Evolutionary conservation across 2,888 invertebrate species (phyloP).

Genomic region (Dimorphilus gyrociliatus): DNA sequence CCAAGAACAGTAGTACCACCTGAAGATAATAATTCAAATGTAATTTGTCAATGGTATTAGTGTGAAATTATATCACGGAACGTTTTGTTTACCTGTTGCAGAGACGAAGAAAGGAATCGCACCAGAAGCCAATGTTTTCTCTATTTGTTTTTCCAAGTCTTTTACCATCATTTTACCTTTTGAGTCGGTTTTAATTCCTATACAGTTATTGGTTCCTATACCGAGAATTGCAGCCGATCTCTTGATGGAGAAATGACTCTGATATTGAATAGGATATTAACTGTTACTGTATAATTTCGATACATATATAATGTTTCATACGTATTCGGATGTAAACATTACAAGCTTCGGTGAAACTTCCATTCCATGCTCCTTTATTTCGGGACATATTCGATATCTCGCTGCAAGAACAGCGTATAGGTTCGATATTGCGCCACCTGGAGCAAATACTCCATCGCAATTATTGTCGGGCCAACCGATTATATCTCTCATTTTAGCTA

Average conservation of each 20-base stretch:
- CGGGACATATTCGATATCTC: slow-evolving; percentile 81
- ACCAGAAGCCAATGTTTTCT: slow-evolving; percentile 64
- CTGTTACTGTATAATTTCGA: too few species aligned
- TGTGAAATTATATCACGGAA: too few species aligned
- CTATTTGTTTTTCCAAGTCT: slow-evolving; percentile 70
- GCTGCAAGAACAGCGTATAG: slow-evolving; percentile 90
- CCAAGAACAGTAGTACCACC: slow-evolving; percentile 87
- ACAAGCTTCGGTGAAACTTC: slow-evolving; percentile 67
- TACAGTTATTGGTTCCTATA: slow-evolving; percentile 67
- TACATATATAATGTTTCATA: too few species aligned
- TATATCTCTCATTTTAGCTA: slow-evolving; percentile 79
- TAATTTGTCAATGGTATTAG: too few species aligned
- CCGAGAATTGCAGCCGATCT: slow-evolving; percentile 73
- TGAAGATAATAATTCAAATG: too few species aligned
- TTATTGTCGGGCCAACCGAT: slow-evolving; percentile 54
- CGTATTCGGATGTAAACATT: slow-evolving; percentile 91
- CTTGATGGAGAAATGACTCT: slow-evolving; percentile 65
- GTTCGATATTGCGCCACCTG: slow-evolving; percentile 89
- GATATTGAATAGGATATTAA: too few species aligned
- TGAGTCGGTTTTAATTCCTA: slow-evolving; percentile 56
- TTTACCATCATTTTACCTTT: slow-evolving; percentile 72
- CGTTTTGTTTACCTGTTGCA: too few species aligned
- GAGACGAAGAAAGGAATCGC: slow-evolving; percentile 87
- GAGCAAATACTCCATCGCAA: slow-evolving; percentile 66
- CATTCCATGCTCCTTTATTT: slow-evolving; percentile 83